Evolutionary conservation across 1,140 invertebrate species (phyloP).

Genomic region (Bombus terrestris): DNA sequence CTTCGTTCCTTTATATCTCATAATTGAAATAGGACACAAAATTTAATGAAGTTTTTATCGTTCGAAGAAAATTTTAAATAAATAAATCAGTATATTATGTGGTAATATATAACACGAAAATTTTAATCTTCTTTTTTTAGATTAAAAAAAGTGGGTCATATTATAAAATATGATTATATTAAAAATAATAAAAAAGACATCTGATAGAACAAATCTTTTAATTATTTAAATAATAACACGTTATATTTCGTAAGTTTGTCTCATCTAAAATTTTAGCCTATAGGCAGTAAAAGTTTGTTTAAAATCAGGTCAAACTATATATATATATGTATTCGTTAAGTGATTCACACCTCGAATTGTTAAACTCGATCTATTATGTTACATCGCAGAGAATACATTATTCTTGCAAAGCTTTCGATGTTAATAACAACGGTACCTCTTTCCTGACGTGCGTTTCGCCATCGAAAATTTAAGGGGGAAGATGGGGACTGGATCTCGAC

Average conservation of each 20-base stretch:
- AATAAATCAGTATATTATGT: constrained; percentile 3
- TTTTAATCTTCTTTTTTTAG: too few species aligned
- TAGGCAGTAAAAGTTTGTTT: too few species aligned
- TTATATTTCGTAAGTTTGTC: too few species aligned
- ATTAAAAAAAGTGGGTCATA: too few species aligned
- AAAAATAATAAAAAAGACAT: too few species aligned
- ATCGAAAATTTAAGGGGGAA: constrained; percentile 30
- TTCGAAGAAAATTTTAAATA: neutral
- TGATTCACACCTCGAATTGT: constrained; percentile 35
- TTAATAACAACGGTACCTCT: constrained; percentile 46
- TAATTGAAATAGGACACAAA: neutral
- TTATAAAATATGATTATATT: too few species aligned
- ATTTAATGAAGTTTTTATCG: neutral
- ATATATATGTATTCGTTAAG: too few species aligned
- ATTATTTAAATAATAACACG: too few species aligned
- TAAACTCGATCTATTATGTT: constrained; percentile 51
- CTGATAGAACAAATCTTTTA: too few species aligned
- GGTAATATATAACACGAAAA: too few species aligned
- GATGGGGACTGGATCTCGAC: constrained; percentile 35
- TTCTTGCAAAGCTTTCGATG: constrained; percentile 13
- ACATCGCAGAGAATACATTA: constrained; percentile 26
- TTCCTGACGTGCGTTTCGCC: constrained; percentile 37
- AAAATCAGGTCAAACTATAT: too few species aligned
- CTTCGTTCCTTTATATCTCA: neutral
- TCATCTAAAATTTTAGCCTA: too few species aligned